These are phyloP conservation scores for Daktulosphaira vitifoliae DNA, from an alignment of 1,140 invertebrate species.

Conservation along the genomic window DNA sequence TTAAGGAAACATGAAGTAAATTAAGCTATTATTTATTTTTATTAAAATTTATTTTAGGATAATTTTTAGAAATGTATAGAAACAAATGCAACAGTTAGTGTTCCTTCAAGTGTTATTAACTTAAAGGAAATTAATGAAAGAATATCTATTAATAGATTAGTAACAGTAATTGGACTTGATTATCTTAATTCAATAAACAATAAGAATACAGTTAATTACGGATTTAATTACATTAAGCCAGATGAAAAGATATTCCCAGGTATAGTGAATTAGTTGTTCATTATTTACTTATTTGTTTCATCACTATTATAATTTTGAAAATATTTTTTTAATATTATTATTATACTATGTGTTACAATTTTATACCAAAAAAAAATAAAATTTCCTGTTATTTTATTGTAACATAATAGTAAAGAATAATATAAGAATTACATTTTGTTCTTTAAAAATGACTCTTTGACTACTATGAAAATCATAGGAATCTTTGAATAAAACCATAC, in stretches of 20 bases:
- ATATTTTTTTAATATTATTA: no score
- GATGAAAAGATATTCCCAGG: constrained; percentile 79
- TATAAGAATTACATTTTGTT: no score
- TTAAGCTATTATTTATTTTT: constrained; percentile 35
- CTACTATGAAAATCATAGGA: no score
- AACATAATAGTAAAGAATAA: no score
- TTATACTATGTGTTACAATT: no score
- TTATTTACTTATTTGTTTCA: background rate
- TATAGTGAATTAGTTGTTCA: constrained; percentile 41
- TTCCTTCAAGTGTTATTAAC: constrained; percentile 64
- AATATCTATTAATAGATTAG: constrained; percentile 57
- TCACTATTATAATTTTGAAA: no score
- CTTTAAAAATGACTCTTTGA: no score
- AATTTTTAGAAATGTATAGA: constrained; percentile 51
- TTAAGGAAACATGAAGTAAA: constrained; percentile 59
- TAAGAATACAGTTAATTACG: constrained; percentile 58
- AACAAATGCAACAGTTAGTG: constrained; percentile 74
- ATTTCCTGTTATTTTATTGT: no score
- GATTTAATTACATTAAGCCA: constrained; percentile 77
- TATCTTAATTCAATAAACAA: constrained; percentile 62
- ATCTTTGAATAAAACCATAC: no score
- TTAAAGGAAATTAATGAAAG: constrained; percentile 56
- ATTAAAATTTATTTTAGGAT: constrained; percentile 2
- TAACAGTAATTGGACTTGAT: constrained; percentile 68
- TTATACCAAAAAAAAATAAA: no score